Evolutionary conservation across 2,888 invertebrate genomes (phyloP).

Genomic region (Nymphalis urticae): DNA sequence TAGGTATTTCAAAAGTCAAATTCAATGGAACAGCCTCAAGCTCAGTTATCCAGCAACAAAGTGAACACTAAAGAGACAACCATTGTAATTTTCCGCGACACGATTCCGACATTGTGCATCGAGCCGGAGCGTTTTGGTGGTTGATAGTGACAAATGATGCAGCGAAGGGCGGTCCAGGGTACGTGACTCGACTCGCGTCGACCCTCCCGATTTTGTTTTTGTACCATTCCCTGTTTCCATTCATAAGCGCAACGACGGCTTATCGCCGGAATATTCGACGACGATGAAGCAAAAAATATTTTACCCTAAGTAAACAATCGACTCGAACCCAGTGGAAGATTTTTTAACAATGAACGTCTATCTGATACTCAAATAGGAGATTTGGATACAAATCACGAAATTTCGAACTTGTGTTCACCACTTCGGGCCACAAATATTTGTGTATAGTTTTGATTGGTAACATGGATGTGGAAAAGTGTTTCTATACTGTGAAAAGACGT

Average conservation of each 20-base stretch:
- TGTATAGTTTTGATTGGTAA: too few relatives aligned
- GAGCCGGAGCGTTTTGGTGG: constrained; percentile 20
- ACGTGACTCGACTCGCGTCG: constrained; percentile 52
- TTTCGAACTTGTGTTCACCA: too few relatives aligned
- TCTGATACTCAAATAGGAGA: neutral
- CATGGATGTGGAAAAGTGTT: too few relatives aligned
- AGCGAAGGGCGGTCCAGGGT: constrained; percentile 40
- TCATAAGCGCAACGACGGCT: constrained; percentile 11
- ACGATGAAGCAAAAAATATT: constrained; percentile 8
- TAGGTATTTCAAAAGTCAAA: too few relatives aligned
- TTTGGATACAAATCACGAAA: neutral
- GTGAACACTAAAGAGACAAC: neutral
- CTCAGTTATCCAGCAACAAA: neutral
- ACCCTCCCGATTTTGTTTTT: constrained; percentile 23
- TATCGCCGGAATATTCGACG: constrained; percentile 13
- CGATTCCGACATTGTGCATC: neutral
- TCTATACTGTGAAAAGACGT: too few relatives aligned
- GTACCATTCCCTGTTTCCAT: constrained; percentile 16
- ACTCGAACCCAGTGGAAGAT: neutral
- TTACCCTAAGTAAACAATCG: constrained; percentile 1
- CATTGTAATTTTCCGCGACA: neutral
- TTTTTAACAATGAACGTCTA: neutral
- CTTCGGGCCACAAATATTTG: too few relatives aligned
- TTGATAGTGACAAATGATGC: constrained; percentile 57
- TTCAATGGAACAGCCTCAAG: too few relatives aligned